Base-by-base conservation (phyloP, 2,888 invertebrate genomes). In the Metalampra italica region DNA sequence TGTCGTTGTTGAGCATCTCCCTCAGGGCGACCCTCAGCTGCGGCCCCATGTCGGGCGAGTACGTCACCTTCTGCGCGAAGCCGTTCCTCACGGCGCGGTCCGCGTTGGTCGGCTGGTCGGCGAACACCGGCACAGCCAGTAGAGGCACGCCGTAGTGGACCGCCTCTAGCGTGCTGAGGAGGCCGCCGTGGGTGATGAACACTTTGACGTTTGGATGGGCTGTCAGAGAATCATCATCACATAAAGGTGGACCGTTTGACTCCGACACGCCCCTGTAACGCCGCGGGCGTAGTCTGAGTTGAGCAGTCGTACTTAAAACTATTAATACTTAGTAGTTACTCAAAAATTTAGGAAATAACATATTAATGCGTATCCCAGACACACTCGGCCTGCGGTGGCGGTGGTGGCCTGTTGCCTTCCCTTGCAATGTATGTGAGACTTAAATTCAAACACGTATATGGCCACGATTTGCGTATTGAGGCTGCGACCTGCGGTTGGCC, bases 61-160 rank as follows among this genome's bases (percentile, higher is more conserved):
- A 78, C 3, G 51, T 49, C 0, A 78, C 69, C 5, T 42, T 58
- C 2, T 67, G 50, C 0, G 75, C 82, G 43, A 70, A 73, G 0
- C 82, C 83, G 0, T 59, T 53, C 0, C 52, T 42, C 9, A 53
- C 64, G 0, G 71, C 70, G 0, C 71, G 60, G 7, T 59, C 60
- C 0, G 82, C 79, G 51, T 83, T 82, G 7, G 53, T 51, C 0
- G 70, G 75, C 60, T 84, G 84, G 53, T 84, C 84, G 0, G 74
- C 83, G 29, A 76, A 83, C 9, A 83, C 68, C 0, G 83, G 83
- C 0, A 82, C 50, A 0, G 74, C 73, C 11, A 84, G 57, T 0
- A 82, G 46, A 0, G 83, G 82, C 0, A 84, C 75, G 0, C 82
- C 82, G 11, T 52, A 56, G 8, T 65, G 54, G 4, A 68, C 14